These are phyloP conservation scores for Acropternis orthonyx DNA, from an alignment of 2,797 vertebrate genomes.

Conservation along the genomic window DNA sequence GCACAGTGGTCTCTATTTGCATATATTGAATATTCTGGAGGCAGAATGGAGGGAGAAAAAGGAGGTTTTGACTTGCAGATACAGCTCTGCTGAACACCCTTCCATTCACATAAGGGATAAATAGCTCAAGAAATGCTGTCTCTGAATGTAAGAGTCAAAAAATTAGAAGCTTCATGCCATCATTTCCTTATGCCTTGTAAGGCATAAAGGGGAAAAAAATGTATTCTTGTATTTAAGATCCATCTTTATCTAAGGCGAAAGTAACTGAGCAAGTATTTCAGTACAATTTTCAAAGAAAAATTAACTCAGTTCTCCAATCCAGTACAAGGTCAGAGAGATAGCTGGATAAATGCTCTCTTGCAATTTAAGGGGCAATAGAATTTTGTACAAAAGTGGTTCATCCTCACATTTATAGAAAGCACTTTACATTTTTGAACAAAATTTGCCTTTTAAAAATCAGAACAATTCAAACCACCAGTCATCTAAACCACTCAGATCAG, in stretches of 20 bases:
- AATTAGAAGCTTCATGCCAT: not conserved
- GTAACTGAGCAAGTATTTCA: not conserved
- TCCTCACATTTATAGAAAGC: not conserved
- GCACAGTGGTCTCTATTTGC: not conserved
- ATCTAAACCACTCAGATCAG: not conserved
- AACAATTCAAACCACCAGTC: not conserved
- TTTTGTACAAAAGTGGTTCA: not conserved
- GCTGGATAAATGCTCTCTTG: not conserved
- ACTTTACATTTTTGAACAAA: not conserved
- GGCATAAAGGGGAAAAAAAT: not conserved
- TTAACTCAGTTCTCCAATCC: not conserved
- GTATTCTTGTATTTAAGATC: not conserved
- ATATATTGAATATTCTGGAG: not conserved
- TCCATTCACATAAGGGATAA: not conserved
- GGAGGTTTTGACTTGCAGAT: not conserved
- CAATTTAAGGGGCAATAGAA: not conserved
- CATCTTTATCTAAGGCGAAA: not conserved
- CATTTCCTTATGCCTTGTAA: not conserved
- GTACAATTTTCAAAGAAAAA: constrained; percentile 1
- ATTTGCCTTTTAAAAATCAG: not conserved
- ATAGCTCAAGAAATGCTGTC: not conserved
- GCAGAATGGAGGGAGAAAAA: not conserved
- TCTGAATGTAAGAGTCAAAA: not conserved
- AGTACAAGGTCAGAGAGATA: not conserved
- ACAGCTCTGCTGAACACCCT: not conserved